Evolutionary conservation across 2,113 vertebrate species (phyloP), one percentile per base, ranked within the genome.

Genomic region (Phrynosoma platyrhinos): DNA sequence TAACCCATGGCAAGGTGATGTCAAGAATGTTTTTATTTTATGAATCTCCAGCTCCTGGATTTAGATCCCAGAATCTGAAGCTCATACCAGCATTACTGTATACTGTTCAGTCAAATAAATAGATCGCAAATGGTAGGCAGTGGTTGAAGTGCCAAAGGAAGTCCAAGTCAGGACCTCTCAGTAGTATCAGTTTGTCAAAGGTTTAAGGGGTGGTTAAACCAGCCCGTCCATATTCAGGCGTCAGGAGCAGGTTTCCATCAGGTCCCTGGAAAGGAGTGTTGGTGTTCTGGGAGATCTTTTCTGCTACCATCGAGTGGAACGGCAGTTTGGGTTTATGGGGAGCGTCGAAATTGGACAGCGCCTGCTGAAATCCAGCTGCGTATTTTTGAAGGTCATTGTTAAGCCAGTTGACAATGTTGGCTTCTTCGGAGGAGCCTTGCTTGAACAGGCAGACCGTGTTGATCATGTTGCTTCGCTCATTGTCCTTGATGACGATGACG

Each of bases 361-460:
- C 87, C 87, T 87, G 91, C 90, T 96, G 90, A 88, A 96, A 95
- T 77, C 93, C 90, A 55, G 23, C 86, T 36, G 92, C 90, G 7
- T 95, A 87, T 82, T 95, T 95, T 47, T 96, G 94, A 32, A 95
- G 94, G 62, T 94, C 93, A 68, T 87, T 92, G 36, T 88, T 88
- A 68, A 95, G 93, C 85, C 92, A 94, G 1, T 78, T 94, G 76
- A 90, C 64, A 18, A 90, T 72, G 55, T 90, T 92, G 92, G 90
- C 12, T 32, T 93, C 84, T 69, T 96, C 90, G 42, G 87, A 89
- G 71, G 94, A 91, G 74, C 92, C 74, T 91, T 94, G 23, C 69
- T 84, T 96, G 91, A 94, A 95, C 88, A 95, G 90, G 66, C 93
- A 95, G 25, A 94, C 92, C 1, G 1, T 95, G 92, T 93, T 92